Conservation (phyloP, 1,140 invertebrate species). For the Gonioctena quinquepunctata region DNA sequence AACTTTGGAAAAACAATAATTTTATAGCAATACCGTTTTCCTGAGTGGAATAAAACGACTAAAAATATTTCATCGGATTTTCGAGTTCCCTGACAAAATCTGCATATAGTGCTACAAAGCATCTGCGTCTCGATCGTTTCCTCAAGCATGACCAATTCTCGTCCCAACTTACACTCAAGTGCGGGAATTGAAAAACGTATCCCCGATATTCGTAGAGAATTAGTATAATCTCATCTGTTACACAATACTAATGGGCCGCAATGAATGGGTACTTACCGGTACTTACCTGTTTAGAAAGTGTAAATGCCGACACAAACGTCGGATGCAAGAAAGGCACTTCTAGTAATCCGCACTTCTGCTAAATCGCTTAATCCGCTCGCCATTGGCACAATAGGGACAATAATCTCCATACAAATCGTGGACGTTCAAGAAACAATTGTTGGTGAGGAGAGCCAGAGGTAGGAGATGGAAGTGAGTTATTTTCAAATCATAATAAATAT, state of each 20-base stretch:
- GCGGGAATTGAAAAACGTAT: neutral
- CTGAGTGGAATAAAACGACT: no score
- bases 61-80: no score
- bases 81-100: neutral
- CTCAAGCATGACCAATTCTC: neutral
- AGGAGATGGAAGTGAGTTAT: no score
- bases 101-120: neutral
- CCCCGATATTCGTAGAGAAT: neutral
- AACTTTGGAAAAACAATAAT: no score
- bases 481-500: no score
- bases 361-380: conserved; percentile 10
- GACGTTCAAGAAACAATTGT: neutral
- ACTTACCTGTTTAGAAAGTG: conserved; percentile 4
- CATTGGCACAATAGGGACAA: neutral
- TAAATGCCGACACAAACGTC: conserved; percentile 15
- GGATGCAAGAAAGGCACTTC: conserved; percentile 10
- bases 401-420: neutral
- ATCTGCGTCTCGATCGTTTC: neutral
- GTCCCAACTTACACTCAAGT: neutral
- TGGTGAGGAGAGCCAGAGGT: no score
- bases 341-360: neutral
- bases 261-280: neutral
- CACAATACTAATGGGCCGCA: conserved; percentile 5
- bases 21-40: no score
- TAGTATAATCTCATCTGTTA: conserved; percentile 12